Evolutionary conservation across 1,140 invertebrate genomes (phyloP).

Genomic region (Trachymyrmex septentrionalis): DNA sequence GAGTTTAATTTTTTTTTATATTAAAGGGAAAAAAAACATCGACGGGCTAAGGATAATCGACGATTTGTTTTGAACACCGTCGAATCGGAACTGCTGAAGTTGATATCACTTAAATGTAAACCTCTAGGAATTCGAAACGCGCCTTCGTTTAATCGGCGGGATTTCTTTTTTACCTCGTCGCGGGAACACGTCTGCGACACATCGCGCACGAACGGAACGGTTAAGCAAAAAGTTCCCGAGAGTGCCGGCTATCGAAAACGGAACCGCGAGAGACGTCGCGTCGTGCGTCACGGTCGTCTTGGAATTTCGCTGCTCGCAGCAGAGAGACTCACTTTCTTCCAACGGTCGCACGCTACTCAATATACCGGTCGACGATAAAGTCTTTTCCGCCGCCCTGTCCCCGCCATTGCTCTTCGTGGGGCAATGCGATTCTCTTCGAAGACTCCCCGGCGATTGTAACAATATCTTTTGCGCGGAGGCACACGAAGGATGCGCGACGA

Average conservation of each 20-base stretch:
- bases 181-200: slow-evolving; percentile 32
- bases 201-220: slow-evolving; percentile 40
- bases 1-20: background rate
- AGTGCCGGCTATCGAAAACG: slow-evolving; percentile 61
- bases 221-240: slow-evolving; percentile 31
- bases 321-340: slow-evolving; percentile 75
- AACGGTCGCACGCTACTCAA: slow-evolving; percentile 86
- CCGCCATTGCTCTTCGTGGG: slow-evolving; percentile 62
- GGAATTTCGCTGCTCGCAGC: slow-evolving; percentile 81
- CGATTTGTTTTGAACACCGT: background rate
- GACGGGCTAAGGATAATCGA: background rate
- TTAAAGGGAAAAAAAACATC: background rate
- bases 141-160: slow-evolving; percentile 40
- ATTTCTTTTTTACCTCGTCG: slow-evolving; percentile 48
- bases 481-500: slow-evolving; percentile 81
- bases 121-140: slow-evolving; percentile 21
- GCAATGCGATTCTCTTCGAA: slow-evolving; percentile 75
- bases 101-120: slow-evolving; percentile 30
- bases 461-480: slow-evolving; percentile 82
- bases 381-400: slow-evolving; percentile 55
- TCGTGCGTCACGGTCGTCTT: slow-evolving; percentile 54
- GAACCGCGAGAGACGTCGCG: slow-evolving; percentile 43
- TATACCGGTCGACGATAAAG: slow-evolving; percentile 83
- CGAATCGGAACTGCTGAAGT: slow-evolving; percentile 1
- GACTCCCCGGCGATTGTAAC: slow-evolving; percentile 83